Evolutionary conservation across 2,113 vertebrate species (phyloP), one percentile per base, ranked within the genome.

Genomic region (human): DNA sequence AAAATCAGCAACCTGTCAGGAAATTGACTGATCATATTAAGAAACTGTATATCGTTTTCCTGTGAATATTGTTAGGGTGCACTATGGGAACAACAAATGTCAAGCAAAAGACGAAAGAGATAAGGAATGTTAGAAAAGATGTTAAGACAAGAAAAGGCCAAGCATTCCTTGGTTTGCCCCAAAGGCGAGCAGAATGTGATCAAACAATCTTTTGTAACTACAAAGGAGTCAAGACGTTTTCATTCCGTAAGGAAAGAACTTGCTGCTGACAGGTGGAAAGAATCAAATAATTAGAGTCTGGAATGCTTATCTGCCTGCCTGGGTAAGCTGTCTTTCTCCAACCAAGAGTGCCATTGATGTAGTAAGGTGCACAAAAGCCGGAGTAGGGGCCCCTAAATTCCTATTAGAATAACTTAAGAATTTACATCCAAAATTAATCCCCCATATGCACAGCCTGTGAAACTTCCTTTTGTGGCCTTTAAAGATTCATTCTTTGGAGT

Each of bases 151-250:
- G 96, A 89, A 99, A 97, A 97, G 83, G 75, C 11, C n/a, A 72
- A 5, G 13, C 94, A 5, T 96, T 96, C 61, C 43, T 70, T 55
- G 85, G 96, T 98, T 68, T 93, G 66, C 98, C 99, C 55, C 98
- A 98, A 89, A 97, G 66, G 73, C 97, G 98, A 81, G 94, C 97
- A 0, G 20, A 97, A 11, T 92, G 96, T 79, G 98, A 99, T 97
- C 99, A 98, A 97, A 98, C 55, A 0, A 72, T 98, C 45, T 99
- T 99, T 95, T 90, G 20, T 27, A 52, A 98, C 64, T 91, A 97
- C 97, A 99, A 98, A 98, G 99, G 98, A 75, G 98, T 98, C 68
- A 99, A 98, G 97, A 96, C 93, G 0, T 99, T 99, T 98, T 98
- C 93, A 5, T 97, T 99, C 76, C 98, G 97, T 90, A 97, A 98